A percentile compares a stretch with the other conserved stretches of the same genome.
Evolutionary conservation across 2,888 invertebrate genomes (phyloP).

Genomic region (Brachylomia viminalis): DNA sequence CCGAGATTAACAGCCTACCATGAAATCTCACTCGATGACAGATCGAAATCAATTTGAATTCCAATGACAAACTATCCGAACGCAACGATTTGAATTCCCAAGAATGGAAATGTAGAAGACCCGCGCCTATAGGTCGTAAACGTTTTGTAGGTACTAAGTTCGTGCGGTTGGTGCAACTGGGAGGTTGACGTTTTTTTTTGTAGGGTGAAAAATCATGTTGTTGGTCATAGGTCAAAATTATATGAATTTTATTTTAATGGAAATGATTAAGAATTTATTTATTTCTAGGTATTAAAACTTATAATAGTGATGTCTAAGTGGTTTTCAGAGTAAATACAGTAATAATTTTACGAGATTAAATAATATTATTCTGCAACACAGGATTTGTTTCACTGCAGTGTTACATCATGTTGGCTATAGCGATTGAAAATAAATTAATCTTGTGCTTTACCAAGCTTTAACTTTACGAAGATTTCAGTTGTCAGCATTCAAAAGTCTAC

Average conservation of each 20-base stretch:
- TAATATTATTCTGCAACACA: not conserved
- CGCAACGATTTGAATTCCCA: conserved; percentile 70
- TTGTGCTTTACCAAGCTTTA: not conserved
- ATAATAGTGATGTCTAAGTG: not conserved
- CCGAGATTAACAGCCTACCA: conserved; percentile 73
- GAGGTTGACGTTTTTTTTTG: conserved; percentile 39
- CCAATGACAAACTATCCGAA: conserved; percentile 68
- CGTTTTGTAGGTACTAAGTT: conserved; percentile 63
- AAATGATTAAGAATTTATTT: not conserved
- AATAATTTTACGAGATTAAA: not conserved
- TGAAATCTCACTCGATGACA: conserved; percentile 75
- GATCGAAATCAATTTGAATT: conserved; percentile 76
- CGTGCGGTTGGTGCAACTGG: conserved; percentile 54
- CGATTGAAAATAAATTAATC: not conserved
- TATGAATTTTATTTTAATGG: not conserved
- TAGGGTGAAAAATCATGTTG: conserved; percentile 36
- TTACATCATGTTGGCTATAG: not conserved
- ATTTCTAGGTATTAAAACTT: not conserved
- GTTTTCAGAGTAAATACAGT: not conserved
- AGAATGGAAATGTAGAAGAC: conserved; percentile 72
- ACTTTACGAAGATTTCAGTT: not conserved
- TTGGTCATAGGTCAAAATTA: not conserved
- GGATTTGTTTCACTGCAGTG: not conserved
- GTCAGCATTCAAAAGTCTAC: not conserved
- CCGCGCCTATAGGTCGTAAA: conserved; percentile 72